These are phyloP conservation scores for Lacerta agilis DNA, from an alignment of 2,797 vertebrate species.

Conservation along the genomic window DNA sequence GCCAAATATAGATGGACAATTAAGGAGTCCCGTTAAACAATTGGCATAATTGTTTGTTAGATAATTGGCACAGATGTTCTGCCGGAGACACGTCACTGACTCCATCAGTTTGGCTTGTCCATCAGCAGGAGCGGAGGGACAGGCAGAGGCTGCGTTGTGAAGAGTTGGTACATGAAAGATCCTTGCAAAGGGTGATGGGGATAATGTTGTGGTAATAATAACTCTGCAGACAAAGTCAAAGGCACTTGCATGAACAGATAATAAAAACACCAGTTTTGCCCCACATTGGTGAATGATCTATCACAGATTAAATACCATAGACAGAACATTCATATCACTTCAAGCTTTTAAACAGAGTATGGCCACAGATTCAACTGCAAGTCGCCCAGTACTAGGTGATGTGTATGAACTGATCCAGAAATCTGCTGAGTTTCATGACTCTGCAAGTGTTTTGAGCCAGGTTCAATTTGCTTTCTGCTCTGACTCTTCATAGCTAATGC, in stretches of 20 bases:
- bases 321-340: not conserved
- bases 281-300: not conserved
- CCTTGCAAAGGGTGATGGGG: not conserved
- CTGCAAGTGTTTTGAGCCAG: not conserved
- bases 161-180: not conserved
- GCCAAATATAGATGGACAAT: constrained; percentile 69
- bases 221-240: not conserved
- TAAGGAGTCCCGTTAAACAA: constrained; percentile 15
- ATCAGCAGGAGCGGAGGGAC: not conserved
- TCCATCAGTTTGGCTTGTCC: not conserved
- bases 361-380: not conserved
- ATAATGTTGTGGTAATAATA: not conserved
- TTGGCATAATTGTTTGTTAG: not conserved
- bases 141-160: too few species aligned
- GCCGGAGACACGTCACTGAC: not conserved
- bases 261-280: not conserved
- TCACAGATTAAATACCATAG: not conserved
- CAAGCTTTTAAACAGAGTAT: not conserved
- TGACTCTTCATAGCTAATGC: not conserved
- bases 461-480: not conserved
- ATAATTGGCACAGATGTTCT: not conserved
- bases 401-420: not conserved
- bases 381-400: not conserved
- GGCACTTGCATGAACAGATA: not conserved
- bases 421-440: not conserved